Evolutionary conservation across 2,113 vertebrate species (phyloP), one percentile per base, ranked within the genome.

Genomic region (Hypomesus transpacificus): DNA sequence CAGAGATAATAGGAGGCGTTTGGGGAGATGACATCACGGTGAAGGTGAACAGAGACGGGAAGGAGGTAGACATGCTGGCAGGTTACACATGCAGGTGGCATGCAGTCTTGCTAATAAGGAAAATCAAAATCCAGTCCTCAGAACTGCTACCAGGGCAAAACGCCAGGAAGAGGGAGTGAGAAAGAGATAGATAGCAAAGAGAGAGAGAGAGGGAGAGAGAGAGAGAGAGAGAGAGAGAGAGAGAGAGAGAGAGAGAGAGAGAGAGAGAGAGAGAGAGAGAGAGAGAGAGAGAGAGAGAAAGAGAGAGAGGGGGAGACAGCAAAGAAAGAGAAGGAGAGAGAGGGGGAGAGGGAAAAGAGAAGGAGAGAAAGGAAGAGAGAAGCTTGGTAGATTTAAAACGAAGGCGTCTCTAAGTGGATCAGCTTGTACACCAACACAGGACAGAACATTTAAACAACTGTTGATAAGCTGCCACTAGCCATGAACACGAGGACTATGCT

Each of bases 391-490:
- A 46, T 11, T 9, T 46, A 9, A 46, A 46, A 46, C 7, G 39
- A 46, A 46, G 39, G 39, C 39, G 39, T 46, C 1, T 20, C 53
- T 46, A 46, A 46, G 61, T 20, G 17, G 28, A 63, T 63, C 61
- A 63, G 28, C 31, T 28, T 6, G 61, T 39, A 28, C 24, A 11
- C 39, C 39, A 13, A 46, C 39, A 46, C 39, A 9, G 39, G 9
- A 46, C 9, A 46, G 39, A 46, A 28, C 17, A 14, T 18, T 61
- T 28, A 26, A 61, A 61, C 14, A 28, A 61, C 21, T 56, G 22
- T 24, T 61, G 20, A 61, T 22, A 20, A 61, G 56, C n/a, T 58
- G 39, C 39, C 39, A 46, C 68, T 20, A 68, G 28, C 20, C 68
- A 71, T 31, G 4, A 56, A 50, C 22, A 20, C 9, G 20, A 54